Evolutionary conservation across 1,140 invertebrate species (phyloP).

Genomic region (Apis laboriosa): DNA sequence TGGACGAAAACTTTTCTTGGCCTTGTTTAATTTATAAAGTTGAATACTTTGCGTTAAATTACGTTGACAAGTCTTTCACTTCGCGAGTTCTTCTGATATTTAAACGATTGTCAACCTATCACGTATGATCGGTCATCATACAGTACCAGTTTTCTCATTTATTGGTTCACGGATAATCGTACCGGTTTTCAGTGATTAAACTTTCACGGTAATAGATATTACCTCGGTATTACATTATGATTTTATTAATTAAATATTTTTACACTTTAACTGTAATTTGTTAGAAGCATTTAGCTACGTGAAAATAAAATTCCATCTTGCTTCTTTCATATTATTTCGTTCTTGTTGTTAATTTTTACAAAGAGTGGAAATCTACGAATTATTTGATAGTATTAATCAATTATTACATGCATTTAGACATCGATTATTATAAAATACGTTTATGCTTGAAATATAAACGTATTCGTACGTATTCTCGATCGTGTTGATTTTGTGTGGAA

Average conservation of each 20-base stretch:
- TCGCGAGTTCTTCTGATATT: not conserved
- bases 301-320: too few species aligned
- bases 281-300: not conserved
- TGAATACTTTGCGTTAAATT: not conserved
- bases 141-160: not conserved
- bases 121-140: not conserved
- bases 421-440: too few species aligned
- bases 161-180: not conserved
- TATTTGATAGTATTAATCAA: too few species aligned
- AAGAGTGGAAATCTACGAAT: too few species aligned
- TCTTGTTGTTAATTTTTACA: too few species aligned
- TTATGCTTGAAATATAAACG: too few species aligned
- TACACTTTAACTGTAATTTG: not conserved
- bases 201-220: not conserved
- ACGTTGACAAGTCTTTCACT: not conserved
- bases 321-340: too few species aligned
- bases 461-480: too few species aligned
- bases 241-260: not conserved
- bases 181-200: not conserved
- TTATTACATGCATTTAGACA: too few species aligned
- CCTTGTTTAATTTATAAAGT: too few species aligned
- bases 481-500: too few species aligned
- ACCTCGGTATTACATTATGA: not conserved
- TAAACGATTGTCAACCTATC: not conserved
- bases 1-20: not conserved